These are phyloP conservation scores for Pandemis cinnamomeana DNA, from an alignment of 2,888 invertebrate species.

Conservation along the genomic window DNA sequence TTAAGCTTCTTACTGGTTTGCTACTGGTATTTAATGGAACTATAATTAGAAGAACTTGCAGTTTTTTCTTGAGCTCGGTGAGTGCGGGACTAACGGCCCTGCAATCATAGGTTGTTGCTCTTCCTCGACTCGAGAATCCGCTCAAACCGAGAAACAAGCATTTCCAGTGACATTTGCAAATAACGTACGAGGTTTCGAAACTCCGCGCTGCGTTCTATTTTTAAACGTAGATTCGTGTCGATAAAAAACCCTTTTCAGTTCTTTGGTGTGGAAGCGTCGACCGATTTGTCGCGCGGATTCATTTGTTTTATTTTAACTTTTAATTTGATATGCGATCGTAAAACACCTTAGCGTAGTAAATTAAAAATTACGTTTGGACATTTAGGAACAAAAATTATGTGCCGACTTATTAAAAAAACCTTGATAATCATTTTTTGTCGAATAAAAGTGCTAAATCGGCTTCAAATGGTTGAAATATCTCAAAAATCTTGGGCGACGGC, in stretches of 20 bases:
- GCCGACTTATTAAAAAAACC: background rate
- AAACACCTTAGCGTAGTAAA: constrained; percentile 10
- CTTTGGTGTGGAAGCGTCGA: background rate
- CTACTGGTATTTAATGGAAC: constrained; percentile 32
- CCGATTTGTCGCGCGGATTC: constrained; percentile 3
- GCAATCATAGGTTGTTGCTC: constrained; percentile 85
- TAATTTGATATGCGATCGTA: constrained; percentile 6
- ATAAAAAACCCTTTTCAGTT: constrained; percentile 26
- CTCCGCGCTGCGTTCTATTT: constrained; percentile 30
- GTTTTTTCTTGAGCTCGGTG: constrained; percentile 64
- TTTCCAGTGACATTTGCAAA: constrained; percentile 46
- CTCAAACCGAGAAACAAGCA: constrained; percentile 65
- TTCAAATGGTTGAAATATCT: constrained; percentile 25
- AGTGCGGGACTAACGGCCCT: constrained; percentile 81
- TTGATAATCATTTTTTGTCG: background rate
- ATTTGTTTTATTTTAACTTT: constrained; percentile 4
- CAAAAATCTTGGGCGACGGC: constrained; percentile 31
- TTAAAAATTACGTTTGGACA: background rate
- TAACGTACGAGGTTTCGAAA: constrained; percentile 24
- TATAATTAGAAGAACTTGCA: constrained; percentile 47
- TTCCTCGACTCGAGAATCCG: constrained; percentile 70
- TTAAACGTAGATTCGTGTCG: constrained; percentile 10
- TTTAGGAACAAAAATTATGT: background rate
- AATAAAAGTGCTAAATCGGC: constrained; percentile 19
- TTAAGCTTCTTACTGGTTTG: constrained; percentile 19